Evolutionary conservation across 35 echinoderm and acorn worm genomes (phyloP), one percentile per base, ranked within the genome.

Genomic region (Patiria miniata): DNA sequence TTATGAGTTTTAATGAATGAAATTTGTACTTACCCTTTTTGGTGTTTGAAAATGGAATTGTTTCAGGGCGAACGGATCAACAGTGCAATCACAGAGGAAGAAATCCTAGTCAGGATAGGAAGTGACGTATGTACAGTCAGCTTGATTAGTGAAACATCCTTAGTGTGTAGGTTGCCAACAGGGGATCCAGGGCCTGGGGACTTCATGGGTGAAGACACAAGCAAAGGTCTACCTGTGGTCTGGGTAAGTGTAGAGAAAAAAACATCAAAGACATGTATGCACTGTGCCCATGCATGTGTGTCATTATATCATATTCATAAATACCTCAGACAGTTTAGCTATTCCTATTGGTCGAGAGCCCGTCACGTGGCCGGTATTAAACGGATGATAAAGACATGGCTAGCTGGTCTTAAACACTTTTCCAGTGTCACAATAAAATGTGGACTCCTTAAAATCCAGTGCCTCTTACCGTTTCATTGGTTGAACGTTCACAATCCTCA

Each of bases 101-200:
- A 88, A 39, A 78, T 88, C 8, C 9, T 34, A 18, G 86, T 81
- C 22, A 55, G 80, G 38, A 77, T 88, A 4, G 86, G 86, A 37
- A 21, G 1, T 15, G 86, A 58, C 19, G 9, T 18, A 8, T 78
- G 68, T 37, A 30, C 23, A 19, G 68, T 56, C 17, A 32, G 52
- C 16, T 44, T 30, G 36, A 34, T 88, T 6, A 52, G 34, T 56
- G 44, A 51, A 8, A 39, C 8, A 1, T 42, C 86, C 8, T 37
- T 88, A 32, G 22, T 50, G 0, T 88, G 86, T 33, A 88, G 19
- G 0, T 39, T 78, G 8, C 77, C 86, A 33, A 36, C 53, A 12
- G 40, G 57, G 3, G 34, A 18, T 2, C 86, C 68, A 33, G 23
- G 32, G 39, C 40, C 86, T 39, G 47, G 77, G 8, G 47, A 81